Evolutionary conservation across 2,113 vertebrate genomes (phyloP).

Genomic region (Tursiops truncatus): DNA sequence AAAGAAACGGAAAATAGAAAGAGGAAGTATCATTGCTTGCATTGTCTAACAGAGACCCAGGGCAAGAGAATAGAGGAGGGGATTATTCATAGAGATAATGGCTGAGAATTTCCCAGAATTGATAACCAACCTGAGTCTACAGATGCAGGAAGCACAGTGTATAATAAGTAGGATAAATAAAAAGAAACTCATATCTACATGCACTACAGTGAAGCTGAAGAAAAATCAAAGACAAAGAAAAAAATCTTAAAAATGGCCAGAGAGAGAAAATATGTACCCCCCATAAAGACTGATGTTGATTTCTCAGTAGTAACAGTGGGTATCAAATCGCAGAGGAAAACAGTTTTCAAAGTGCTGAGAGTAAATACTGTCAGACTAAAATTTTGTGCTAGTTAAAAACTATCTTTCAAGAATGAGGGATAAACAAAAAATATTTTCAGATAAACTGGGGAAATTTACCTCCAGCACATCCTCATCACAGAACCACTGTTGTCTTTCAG

Average conservation of each 20-base stretch:
- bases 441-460: neutral
- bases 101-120: neutral
- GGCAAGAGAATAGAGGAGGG: neutral
- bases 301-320: neutral
- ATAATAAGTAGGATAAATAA: neutral
- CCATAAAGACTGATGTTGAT: neutral
- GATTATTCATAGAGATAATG: neutral
- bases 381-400: neutral
- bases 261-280: neutral
- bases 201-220: neutral
- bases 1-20: neutral
- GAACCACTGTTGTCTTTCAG: neutral
- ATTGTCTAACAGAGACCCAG: neutral
- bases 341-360: neutral
- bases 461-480: neutral
- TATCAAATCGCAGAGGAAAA: neutral
- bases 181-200: neutral
- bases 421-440: neutral
- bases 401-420: neutral
- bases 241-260: neutral
- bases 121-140: neutral
- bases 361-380: conserved; percentile 13
- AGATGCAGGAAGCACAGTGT: neutral
- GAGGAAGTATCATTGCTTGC: neutral
- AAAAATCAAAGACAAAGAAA: neutral